A percentile compares a stretch with the other conserved stretches of the same genome.
These are phyloP conservation scores for Muntiacus reevesi DNA, from an alignment of 2,113 vertebrate genomes.

Conservation along the genomic window DNA sequence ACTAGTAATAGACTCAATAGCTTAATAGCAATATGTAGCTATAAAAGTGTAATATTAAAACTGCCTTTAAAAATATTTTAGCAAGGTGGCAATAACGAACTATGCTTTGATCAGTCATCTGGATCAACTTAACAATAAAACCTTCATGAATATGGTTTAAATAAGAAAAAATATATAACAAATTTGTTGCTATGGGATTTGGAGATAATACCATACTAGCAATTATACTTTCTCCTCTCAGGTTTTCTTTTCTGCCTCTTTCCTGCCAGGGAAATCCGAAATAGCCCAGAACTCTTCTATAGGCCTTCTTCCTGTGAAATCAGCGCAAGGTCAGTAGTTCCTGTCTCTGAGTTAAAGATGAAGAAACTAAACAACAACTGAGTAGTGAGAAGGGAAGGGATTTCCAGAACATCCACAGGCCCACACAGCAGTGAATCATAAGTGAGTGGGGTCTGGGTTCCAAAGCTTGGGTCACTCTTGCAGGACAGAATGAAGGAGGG, in stretches of 20 bases:
- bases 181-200: slow-evolving; percentile 76
- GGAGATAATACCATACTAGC: slow-evolving; percentile 69
- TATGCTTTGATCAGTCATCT: slow-evolving; percentile 84
- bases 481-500: background rate
- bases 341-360: slow-evolving; percentile 6
- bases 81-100: slow-evolving; percentile 81
- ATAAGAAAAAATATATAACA: slow-evolving; percentile 77
- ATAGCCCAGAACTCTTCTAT: slow-evolving; percentile 58
- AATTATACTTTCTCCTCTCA: slow-evolving; percentile 62
- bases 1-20: slow-evolving; percentile 80
- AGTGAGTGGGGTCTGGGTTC: background rate
- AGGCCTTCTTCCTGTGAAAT: slow-evolving; percentile 12
- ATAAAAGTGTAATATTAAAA: slow-evolving; percentile 82
- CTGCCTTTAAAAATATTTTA: slow-evolving; percentile 83
- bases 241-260: slow-evolving; percentile 66
- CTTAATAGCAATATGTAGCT: slow-evolving; percentile 81
- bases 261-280: slow-evolving; percentile 68
- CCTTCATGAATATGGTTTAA: slow-evolving; percentile 79
- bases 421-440: background rate
- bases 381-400: background rate
- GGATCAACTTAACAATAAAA: slow-evolving; percentile 82
- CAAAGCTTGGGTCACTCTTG: background rate
- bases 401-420: background rate
- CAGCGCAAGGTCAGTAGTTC: background rate
- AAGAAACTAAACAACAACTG: background rate